These are phyloP conservation scores for Engraulis encrasicolus DNA, from an alignment of 2,113 vertebrate genomes.

Conservation along the genomic window DNA sequence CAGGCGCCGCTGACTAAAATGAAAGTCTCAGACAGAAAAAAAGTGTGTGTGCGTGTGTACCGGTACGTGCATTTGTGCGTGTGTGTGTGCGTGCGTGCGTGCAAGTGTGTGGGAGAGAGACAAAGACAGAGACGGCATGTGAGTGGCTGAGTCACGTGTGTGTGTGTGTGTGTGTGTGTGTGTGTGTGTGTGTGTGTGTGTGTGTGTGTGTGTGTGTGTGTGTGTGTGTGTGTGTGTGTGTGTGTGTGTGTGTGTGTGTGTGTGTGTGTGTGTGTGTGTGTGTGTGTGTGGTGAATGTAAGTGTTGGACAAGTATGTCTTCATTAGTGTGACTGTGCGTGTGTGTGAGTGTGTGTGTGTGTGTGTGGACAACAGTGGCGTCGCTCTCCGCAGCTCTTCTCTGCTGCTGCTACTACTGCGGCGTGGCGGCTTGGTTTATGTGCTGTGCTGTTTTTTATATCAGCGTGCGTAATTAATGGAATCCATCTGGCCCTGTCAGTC, in stretches of 20 bases:
- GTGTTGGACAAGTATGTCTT: neutral
- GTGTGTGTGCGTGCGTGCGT: too few relatives aligned
- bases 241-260: neutral
- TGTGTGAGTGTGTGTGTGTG: neutral
- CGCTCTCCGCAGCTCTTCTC: too few relatives aligned
- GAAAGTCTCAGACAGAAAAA: neutral
- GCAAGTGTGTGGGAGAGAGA: too few relatives aligned
- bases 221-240: neutral
- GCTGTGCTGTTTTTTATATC: slow-evolving; percentile 65
- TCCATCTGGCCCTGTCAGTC: slow-evolving; percentile 80
- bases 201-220: neutral
- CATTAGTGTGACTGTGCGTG: neutral
- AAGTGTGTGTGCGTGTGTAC: too few relatives aligned
- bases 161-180: too few relatives aligned
- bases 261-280: neutral
- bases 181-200: neutral
- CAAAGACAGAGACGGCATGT: too few relatives aligned
- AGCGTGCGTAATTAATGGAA: slow-evolving; percentile 77
- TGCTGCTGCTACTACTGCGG: neutral
- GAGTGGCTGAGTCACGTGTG: too few relatives aligned
- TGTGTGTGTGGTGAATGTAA: neutral
- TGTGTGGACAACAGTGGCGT: neutral
- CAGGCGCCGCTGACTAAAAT: neutral
- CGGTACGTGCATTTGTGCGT: too few relatives aligned
- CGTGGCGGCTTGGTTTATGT: slow-evolving; percentile 61